phyloP scores from a whole-genome alignment of 1,140 invertebrate genomes.

The Euwallacea similis region DNA sequence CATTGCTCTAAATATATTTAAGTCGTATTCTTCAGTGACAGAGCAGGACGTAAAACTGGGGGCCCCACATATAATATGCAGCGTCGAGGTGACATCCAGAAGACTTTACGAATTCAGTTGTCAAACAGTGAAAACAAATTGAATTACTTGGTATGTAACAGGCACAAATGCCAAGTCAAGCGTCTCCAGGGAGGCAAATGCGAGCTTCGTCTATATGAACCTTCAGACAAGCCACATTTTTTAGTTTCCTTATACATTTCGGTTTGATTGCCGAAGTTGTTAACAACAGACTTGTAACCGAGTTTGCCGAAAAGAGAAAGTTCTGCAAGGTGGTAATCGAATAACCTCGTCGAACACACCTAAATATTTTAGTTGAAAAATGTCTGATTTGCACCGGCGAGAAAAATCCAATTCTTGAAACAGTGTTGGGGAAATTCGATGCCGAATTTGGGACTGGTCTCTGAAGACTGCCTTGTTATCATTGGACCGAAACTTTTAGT shows the following conservation, averaged over 20 bases:
- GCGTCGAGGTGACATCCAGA: conserved; percentile 20
- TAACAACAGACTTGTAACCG: neutral
- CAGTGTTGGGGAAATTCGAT: neutral
- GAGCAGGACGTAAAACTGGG: conserved; percentile 9
- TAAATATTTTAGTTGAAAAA: neutral
- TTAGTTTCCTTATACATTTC: neutral
- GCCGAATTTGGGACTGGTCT: neutral
- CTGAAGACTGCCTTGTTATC: neutral
- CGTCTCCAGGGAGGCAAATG: conserved; percentile 11
- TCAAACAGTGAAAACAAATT: conserved; percentile 18
- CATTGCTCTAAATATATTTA: conserved; percentile 5
- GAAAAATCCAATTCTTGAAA: neutral
- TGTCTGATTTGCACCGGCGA: neutral
- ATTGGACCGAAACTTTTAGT: conserved; percentile 1
- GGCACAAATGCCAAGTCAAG: conserved; percentile 7
- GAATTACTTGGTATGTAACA: conserved; percentile 23
- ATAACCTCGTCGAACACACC: too few species aligned
- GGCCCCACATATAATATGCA: conserved; percentile 12
- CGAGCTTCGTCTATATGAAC: conserved; percentile 14
- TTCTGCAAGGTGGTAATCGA: too few species aligned
- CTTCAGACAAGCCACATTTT: neutral
- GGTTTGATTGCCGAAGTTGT: neutral
- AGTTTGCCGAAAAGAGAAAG: too few species aligned
- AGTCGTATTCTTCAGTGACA: conserved; percentile 11
- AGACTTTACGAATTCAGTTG: conserved; percentile 21